Evolutionary conservation across 2,888 invertebrate genomes (phyloP), one percentile per base, ranked within the genome.

Genomic region (Ormyrus thymus): DNA sequence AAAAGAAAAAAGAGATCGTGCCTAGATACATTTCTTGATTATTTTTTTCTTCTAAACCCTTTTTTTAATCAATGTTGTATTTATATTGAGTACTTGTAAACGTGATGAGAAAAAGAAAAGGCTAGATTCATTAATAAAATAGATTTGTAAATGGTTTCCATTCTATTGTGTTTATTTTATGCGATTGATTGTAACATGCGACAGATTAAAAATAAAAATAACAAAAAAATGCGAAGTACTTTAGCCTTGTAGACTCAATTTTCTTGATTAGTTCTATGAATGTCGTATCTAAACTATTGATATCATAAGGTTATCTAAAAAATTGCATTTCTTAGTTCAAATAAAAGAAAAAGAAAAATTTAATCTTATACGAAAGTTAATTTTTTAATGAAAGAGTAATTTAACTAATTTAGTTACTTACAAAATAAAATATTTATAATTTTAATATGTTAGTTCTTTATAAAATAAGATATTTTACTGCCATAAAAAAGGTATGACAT

Each of bases 211-310:
- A 77, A 76, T 11, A 45, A 76, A 45, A 79, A 65, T 7, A 11
- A 61, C n/a, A 69, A 80, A 66, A 56, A 73, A 69, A 62, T 68
- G 68, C 69, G 15, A 56, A 43, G 29, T 56, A 73, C 59, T 50
- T 68, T 71, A 71, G 70, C 43, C 15, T 13, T 64, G 51, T 72
- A 73, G 68, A 81, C 75, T 76, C 76, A 66, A 81, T 73, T 9
- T 45, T 53, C 43, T 45, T 53, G 65, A 68, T 78, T 68, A 65
- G 65, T 50, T 29, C 53, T 62, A 71, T 71, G 58, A 58, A n/a
- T 59, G 65, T 74, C 66, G 43, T 61, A 77, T 64, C 43, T 55
- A 55, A 13, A 64, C 29, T 29, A 48, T 50, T 58, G 29, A 58
- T 58, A 29, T 4, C 29, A 29, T 29, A 29, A 29, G 29, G 4